Conservation (phyloP, 1,140 invertebrate species). For the Andrena cerasifolii region DNA sequence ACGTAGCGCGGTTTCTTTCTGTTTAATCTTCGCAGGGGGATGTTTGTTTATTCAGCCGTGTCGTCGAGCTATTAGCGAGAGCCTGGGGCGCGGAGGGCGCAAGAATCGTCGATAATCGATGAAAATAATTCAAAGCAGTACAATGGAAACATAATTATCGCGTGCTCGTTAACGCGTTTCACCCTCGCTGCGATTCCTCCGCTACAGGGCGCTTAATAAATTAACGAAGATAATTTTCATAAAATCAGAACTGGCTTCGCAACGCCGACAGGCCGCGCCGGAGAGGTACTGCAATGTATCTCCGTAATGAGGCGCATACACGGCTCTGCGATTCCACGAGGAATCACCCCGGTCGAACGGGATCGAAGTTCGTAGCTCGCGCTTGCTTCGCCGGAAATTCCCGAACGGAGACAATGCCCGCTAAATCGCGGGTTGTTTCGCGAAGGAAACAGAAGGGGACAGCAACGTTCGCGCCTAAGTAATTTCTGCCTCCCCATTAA, state of each 20-base stretch:
- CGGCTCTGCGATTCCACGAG: neutral
- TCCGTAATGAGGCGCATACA: conserved; percentile 14
- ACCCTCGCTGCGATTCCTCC: neutral
- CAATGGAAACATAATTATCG: conserved; percentile 26
- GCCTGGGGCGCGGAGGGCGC: neutral
- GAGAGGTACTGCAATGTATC: conserved; percentile 18
- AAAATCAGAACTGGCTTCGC: neutral
- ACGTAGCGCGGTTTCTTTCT: too few species aligned
- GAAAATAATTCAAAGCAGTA: neutral
- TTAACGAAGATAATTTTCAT: conserved; percentile 40
- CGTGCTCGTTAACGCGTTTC: conserved; percentile 10
- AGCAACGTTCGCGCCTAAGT: neutral
- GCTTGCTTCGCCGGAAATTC: too few species aligned
- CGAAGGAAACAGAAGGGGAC: neutral
- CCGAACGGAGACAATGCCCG: too few species aligned
- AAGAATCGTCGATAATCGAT: neutral
- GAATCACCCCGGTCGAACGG: neutral
- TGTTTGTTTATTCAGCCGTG: too few species aligned
- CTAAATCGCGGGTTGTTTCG: neutral
- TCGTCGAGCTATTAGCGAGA: too few species aligned
- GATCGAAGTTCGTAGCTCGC: neutral
- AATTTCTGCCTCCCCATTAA: too few species aligned
- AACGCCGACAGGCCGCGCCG: neutral
- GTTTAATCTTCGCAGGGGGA: too few species aligned
- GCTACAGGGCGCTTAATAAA: conserved; percentile 19